Evolutionary conservation across 2,113 vertebrate genomes (phyloP).

Genomic region (Ceyx margarethae): DNA sequence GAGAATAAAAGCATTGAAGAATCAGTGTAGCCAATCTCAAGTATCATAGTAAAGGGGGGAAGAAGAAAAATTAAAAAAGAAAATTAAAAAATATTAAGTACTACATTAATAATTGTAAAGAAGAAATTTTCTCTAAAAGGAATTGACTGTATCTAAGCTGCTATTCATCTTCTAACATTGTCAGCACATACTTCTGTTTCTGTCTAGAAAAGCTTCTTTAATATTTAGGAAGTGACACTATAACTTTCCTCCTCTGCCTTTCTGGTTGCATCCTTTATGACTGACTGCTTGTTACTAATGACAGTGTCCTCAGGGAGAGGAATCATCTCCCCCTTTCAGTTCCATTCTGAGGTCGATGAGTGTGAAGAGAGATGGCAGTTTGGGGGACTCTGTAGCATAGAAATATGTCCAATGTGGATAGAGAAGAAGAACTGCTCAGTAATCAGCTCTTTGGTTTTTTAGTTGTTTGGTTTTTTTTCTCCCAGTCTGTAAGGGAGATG

Average conservation of each 20-base stretch:
- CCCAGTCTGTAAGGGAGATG: not conserved
- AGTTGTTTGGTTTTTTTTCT: not conserved
- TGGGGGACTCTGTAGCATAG: not conserved
- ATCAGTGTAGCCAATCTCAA: not conserved
- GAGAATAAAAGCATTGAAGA: not conserved
- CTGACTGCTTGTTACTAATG: slow-evolving; percentile 39
- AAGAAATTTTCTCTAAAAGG: not conserved
- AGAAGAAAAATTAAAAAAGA: accelerated
- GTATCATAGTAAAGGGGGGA: not conserved
- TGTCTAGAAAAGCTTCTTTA: not conserved
- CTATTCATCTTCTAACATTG: not conserved
- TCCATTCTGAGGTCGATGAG: not conserved
- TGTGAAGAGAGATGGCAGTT: not conserved
- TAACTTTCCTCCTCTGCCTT: not conserved
- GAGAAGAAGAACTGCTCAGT: not conserved
- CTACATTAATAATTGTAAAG: not conserved
- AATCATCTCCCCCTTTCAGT: not conserved
- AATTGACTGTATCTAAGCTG: not conserved
- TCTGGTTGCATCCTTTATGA: slow-evolving; percentile 7
- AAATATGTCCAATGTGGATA: not conserved
- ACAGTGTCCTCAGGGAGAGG: not conserved
- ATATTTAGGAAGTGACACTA: slow-evolving; percentile 5
- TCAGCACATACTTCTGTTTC: not conserved
- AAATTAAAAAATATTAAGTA: not conserved
- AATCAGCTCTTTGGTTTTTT: not conserved